Conservation (phyloP, 2,888 invertebrate genomes). For the Margaritifera margaritifera region DNA sequence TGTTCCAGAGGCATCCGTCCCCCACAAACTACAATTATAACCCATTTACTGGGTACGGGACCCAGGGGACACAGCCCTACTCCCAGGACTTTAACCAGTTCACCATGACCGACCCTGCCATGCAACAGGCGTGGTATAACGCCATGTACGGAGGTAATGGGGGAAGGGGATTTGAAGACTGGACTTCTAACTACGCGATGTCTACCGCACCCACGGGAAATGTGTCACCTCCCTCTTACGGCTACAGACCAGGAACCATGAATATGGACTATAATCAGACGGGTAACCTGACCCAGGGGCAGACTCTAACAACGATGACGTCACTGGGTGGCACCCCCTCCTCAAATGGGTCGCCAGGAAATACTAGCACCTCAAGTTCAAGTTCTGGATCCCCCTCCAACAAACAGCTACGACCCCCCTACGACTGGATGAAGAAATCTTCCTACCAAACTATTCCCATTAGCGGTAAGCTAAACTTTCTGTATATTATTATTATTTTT, state of each 20-base stretch:
- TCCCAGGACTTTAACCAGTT: constrained; percentile 45
- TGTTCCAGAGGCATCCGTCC: constrained; percentile 45
- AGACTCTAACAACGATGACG: constrained; percentile 17
- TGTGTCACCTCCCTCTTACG: constrained; percentile 34
- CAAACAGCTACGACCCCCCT: constrained; percentile 61
- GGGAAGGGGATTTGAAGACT: constrained; percentile 51
- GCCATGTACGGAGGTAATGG: constrained; percentile 46
- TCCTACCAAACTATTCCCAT: constrained; percentile 51
- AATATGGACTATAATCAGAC: constrained; percentile 42
- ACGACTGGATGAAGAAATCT: constrained; percentile 69
- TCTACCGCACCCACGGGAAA: constrained; percentile 25
- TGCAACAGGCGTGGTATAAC: constrained; percentile 29
- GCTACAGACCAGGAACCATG: constrained; percentile 43
- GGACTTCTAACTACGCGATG: constrained; percentile 42
- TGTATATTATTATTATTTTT: background rate
- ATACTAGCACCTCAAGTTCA: constrained; percentile 39
- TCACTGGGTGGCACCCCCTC: constrained; percentile 23
- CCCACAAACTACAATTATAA: constrained; percentile 38
- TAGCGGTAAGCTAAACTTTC: constrained; percentile 45
- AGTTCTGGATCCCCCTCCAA: constrained; percentile 48
- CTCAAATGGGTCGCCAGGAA: constrained; percentile 40
- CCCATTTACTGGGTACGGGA: constrained; percentile 25
- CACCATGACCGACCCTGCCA: constrained; percentile 30
- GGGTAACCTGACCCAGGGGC: constrained; percentile 10
- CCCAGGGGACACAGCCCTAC: constrained; percentile 19